Conservation (phyloP, 2,797 vertebrate species). For the Falco peregrinus region DNA sequence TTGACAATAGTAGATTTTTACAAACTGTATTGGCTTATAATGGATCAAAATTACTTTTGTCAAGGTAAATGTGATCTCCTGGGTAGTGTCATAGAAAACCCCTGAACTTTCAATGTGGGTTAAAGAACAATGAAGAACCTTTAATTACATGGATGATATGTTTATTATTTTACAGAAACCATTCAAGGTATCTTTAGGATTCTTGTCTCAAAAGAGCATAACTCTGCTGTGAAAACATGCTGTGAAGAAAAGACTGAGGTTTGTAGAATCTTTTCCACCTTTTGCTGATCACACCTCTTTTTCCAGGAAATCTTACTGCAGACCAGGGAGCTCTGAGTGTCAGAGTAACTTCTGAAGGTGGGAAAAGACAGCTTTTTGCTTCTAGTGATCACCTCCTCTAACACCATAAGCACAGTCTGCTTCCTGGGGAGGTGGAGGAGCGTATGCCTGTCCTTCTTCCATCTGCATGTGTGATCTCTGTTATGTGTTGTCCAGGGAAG, state of each 20-base stretch:
- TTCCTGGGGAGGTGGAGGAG: neutral
- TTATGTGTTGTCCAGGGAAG: neutral
- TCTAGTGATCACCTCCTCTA: neutral
- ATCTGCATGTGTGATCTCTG: fast-evolving
- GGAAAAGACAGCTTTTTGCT: neutral
- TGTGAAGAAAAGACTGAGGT: neutral
- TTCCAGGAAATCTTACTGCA: neutral
- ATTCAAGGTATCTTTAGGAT: neutral
- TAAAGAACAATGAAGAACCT: neutral
- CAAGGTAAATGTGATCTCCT: neutral
- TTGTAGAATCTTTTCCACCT: neutral
- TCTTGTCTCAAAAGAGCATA: neutral
- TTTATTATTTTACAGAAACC: neutral
- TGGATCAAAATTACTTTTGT: neutral
- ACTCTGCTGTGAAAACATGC: neutral
- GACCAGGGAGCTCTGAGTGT: neutral
- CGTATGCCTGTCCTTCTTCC: neutral
- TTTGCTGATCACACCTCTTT: neutral
- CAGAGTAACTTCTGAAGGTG: neutral
- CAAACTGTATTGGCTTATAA: neutral
- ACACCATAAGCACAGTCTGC: fast-evolving
- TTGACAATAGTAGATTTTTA: neutral
- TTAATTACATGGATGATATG: neutral
- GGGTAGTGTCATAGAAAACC: neutral
- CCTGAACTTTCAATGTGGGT: neutral